Base-by-base conservation (phyloP, 2,888 invertebrate genomes). In the Lysandra bellargus region DNA sequence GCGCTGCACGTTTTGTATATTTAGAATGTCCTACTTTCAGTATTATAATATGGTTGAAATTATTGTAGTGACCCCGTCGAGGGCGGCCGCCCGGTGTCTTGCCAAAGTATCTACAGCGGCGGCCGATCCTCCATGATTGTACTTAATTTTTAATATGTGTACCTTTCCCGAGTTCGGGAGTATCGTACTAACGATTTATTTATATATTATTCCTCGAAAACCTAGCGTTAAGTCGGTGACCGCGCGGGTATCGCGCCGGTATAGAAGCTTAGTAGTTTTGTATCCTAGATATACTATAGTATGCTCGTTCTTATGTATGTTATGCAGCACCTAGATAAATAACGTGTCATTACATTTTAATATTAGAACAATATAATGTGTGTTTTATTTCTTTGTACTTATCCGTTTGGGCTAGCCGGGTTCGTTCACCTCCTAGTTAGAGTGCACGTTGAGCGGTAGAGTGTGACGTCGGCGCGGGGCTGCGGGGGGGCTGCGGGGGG, bases 301-400 rank as follows among this genome's bases (percentile, higher is more conserved):
- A 90, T 90, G 92, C 92, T 89, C 92, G 92, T 90, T 87, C 85
- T 85, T 86, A 84, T 86, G 85, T 89, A 85, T 92, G 92, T 91
- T 89, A 90, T 87, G 89, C 91, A 91, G 93, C 94, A 93, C 93
- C 85, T 91, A 91, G 87, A 88, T 91, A 91, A 88, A 88, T 88
- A 85, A 90, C 91, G 91, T 93, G 92, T 93, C 92, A 94, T 94
- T 94, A 94, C 92, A 94, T 92, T 89, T 89, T 92, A 92, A 91
- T 89, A 90, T 90, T 93, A 93, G 93, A 92, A 93, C 84, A 89
- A 88, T 88, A 89, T 9, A 88, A 86, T 87, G 91, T 93, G 93
- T 93, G 93, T 94, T 93, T 94, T 93, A 93, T 93, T 93, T 94
- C 90, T 85, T 86, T 84, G 85, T 79, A 23, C 23, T 23, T 23